Conservation (phyloP, 2,113 vertebrate genomes). For the Corythaeola cristata region DNA sequence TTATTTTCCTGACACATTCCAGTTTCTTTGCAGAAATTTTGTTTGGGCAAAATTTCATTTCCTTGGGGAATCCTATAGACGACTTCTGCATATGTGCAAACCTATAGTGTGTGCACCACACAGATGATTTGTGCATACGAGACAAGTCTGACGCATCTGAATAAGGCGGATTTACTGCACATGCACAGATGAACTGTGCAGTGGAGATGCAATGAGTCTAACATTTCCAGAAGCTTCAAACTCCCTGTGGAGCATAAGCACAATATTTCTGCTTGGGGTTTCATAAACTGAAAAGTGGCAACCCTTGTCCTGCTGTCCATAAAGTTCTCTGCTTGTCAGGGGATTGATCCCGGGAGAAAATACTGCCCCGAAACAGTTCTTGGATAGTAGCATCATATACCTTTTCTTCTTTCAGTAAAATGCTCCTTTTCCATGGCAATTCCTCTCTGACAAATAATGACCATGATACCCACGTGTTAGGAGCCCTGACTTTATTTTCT, state of each 20-base stretch:
- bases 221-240: not conserved
- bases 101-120: fast-evolving
- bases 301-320: not conserved
- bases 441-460: not conserved
- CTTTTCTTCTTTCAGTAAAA: not conserved
- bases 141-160: not conserved
- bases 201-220: not conserved
- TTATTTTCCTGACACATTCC: not conserved
- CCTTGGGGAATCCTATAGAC: not conserved
- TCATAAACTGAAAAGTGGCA: not conserved
- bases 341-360: not conserved
- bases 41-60: not conserved
- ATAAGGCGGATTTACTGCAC: not conserved
- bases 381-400: not conserved
- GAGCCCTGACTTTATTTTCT: not conserved
- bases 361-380: not conserved
- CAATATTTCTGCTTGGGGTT: not conserved
- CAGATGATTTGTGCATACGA: not conserved
- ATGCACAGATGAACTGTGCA: too few species aligned
- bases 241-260: not conserved
- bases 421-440: not conserved
- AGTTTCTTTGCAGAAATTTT: not conserved
- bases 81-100: not conserved
- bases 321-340: not conserved
- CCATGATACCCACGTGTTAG: not conserved